Evolutionary conservation across 2,797 vertebrate species (phyloP), one percentile per base, ranked within the genome.

Genomic region (Diplodus puntazzo): DNA sequence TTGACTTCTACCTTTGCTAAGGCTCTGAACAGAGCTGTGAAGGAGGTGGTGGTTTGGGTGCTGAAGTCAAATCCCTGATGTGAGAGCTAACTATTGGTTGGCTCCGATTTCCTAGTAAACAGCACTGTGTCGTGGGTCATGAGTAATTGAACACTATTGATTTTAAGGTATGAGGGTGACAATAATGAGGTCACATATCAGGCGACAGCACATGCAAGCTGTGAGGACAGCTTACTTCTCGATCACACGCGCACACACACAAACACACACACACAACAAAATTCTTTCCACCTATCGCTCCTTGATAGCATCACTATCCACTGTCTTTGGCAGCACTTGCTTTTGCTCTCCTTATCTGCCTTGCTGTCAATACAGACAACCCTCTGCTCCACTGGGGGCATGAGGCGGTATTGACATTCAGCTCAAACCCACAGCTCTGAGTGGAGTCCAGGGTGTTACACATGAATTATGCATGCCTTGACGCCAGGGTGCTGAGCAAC

Each of bases 381-480:
- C 90, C 91, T 81, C 45, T 83, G 87, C 91, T 89, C 89, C 79
- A 77, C 77, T 60, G 90, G 87, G 92, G 92, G 89, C 86, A 89
- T 57, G 89, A 89, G 88, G 87, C 75, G n/a, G 83, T 95, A 95
- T 95, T 95, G 95, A 96, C 95, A 94, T 95, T 95, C 93, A 92
- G 90, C 96, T 95, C 92, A 92, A 93, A 93, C 90, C 85, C 92
- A 92, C 88, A 88, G 87, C 91, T 89, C 91, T 89, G 94, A 95
- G 92, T 91, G 92, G 92, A 93, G 93, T 94, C 93, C 92, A 82
- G 91, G 92, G 93, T 94, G 94, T 94, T 79, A 65, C 64, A 18
- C 92, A 95, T 96, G 90, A 95, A 96, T 96, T 94, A 96, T 96
- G 94, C 91, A 96, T 90, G 92, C 66, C 83, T 88, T 89, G 92